Conservation (phyloP, 2,888 invertebrate genomes). For the Pimpla rufipes region DNA sequence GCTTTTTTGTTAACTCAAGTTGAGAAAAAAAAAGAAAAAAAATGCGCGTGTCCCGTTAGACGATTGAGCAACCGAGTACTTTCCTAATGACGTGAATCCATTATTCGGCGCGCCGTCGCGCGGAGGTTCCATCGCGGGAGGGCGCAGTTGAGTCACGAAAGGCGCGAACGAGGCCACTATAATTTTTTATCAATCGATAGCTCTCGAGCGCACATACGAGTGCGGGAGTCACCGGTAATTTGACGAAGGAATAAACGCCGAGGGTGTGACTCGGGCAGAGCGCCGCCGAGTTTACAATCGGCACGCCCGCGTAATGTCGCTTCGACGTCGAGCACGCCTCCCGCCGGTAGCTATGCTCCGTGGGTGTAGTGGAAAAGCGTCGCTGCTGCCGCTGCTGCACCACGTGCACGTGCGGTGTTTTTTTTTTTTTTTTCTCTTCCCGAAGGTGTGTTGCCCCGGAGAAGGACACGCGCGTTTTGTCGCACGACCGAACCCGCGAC, state of each 20-base stretch:
- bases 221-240: conserved; percentile 57
- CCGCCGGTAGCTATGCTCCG: conserved; percentile 2
- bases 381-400: conserved; percentile 16
- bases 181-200: conserved; percentile 69
- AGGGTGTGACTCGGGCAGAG: conserved; percentile 65
- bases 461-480: conserved; percentile 5
- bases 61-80: not conserved
- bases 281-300: conserved; percentile 42
- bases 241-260: conserved; percentile 60
- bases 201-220: conserved; percentile 60
- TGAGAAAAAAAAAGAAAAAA: no score
- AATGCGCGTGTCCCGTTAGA: not conserved
- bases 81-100: conserved; percentile 43
- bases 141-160: conserved; percentile 59
- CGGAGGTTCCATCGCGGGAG: conserved; percentile 1
- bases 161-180: conserved; percentile 67
- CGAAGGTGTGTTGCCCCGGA: conserved; percentile 22
- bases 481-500: not conserved
- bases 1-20: no score
- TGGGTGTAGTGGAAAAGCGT: conserved; percentile 19
- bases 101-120: not conserved
- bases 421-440: conserved; percentile 35
- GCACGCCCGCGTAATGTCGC: conserved; percentile 55
- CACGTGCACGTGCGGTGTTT: conserved; percentile 30
- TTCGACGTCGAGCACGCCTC: conserved; percentile 39